Conservation (phyloP, 2,888 invertebrate genomes). For the Crematogaster levior region DNA sequence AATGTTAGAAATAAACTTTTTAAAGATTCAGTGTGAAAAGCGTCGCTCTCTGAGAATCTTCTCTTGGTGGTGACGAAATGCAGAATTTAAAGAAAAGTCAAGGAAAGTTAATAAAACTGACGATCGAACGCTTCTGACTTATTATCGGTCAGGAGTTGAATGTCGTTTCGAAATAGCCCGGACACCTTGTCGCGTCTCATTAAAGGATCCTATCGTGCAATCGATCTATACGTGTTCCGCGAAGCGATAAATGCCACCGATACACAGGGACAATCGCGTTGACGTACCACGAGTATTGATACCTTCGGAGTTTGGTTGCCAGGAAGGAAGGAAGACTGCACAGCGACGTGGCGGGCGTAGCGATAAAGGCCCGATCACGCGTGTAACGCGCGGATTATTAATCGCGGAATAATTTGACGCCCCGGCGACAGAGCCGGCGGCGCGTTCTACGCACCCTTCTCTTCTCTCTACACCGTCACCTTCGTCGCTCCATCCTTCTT, state of each 20-base stretch:
- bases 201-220: slow-evolving; percentile 63
- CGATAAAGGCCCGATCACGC: slow-evolving; percentile 82
- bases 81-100: not conserved
- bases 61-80: not conserved
- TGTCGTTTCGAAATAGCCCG: slow-evolving; percentile 25
- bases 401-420: slow-evolving; percentile 84
- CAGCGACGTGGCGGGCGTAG: slow-evolving; percentile 58
- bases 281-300: slow-evolving; percentile 72
- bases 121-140: not conserved
- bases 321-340: slow-evolving; percentile 72
- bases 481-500: slow-evolving; percentile 65
- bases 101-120: not conserved
- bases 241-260: slow-evolving; percentile 72
- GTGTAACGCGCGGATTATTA: slow-evolving; percentile 84
- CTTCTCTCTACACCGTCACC: slow-evolving; percentile 43
- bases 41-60: not conserved
- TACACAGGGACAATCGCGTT: slow-evolving; percentile 72
- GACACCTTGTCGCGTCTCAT: slow-evolving; percentile 59
- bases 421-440: slow-evolving; percentile 71
- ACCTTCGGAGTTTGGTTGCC: slow-evolving; percentile 68
- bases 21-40: not conserved
- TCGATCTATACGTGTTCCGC: slow-evolving; percentile 65
- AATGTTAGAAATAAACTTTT: not conserved
- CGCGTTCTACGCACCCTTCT: slow-evolving; percentile 52
- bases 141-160: slow-evolving; percentile 13